Evolutionary conservation across 1,140 invertebrate genomes (phyloP), one percentile per base, ranked within the genome.

Genomic region (Drosophila bocki): DNA sequence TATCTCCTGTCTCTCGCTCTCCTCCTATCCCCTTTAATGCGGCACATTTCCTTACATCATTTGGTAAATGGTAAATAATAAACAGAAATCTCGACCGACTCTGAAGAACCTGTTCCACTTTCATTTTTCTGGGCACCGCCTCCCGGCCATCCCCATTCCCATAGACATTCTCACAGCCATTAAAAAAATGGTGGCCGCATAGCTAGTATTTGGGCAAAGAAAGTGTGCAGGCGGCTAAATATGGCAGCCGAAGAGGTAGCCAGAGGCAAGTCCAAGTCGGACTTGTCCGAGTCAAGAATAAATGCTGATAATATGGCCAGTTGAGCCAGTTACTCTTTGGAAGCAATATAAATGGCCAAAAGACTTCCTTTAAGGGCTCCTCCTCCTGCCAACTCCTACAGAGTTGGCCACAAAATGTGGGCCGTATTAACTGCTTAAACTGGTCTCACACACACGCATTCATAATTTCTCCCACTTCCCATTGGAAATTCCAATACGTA

Each of bases 21-120:
- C 5, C 17, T 12, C 5, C 42, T 33, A 37, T 19, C 22, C 44
- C 37, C 51, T 13, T 26, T 42, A 29, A 15, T 6, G 33, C 22
- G 12, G 33, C 62, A 42, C 62, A 70, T 70, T 68, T 68, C 67
- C 67, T 70, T 70, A 70, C 67, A 70, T 70, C 67, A 70, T 54
- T 70, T 67, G 39, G 65, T 33, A 44, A 68, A 50, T 48, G 47
- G 37, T 35, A 32, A 53, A 67, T 53, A 70, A 51, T 32, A 61
- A 39, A 64, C 65, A 69, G 37, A 67, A 44, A 69, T 65, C 61
- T 69, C 47, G 45, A 11, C 17, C 65, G 37, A 42, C 51, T 71
- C 50, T 11, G 17, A 26, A 33, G 39, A 51, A 64, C 22, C 22
- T 72, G 69, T 59, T 72, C 69, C 69, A 72, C 69, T 72, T 72